These are phyloP conservation scores for Turritopsis dohrnii DNA, from an alignment of 30 jellyfish, hydroid and myxozoan genomes.

Conservation along the genomic window DNA sequence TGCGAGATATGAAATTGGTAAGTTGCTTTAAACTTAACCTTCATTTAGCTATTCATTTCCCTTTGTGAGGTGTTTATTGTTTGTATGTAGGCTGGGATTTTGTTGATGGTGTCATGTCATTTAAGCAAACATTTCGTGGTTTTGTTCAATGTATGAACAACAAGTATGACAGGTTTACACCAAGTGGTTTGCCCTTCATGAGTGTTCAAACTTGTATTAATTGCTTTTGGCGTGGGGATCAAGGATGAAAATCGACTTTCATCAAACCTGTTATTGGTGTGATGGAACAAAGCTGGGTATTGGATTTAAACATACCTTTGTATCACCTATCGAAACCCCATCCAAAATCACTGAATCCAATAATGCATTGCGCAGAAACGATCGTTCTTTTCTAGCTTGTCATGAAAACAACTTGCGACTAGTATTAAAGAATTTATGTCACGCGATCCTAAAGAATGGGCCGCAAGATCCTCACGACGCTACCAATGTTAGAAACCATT, in stretches of 20 bases:
- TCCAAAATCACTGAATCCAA: not conserved
- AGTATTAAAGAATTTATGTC: too few relatives aligned
- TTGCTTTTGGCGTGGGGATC: constrained; percentile 8
- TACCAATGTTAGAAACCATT: too few relatives aligned
- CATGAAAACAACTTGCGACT: too few relatives aligned
- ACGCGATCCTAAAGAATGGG: too few relatives aligned
- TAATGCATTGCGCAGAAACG: not conserved
- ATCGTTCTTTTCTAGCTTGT: constrained; percentile 3
- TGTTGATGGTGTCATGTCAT: constrained; percentile 7
- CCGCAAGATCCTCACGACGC: too few relatives aligned
- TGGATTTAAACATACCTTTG: constrained; percentile 12
- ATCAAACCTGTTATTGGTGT: not conserved
- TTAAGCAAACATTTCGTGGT: constrained; percentile 11
- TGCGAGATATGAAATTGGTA: not conserved
- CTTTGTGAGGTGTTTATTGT: too few relatives aligned
- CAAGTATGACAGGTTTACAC: not conserved
- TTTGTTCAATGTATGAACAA: not conserved
- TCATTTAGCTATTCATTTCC: too few relatives aligned
- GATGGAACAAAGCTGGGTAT: constrained; percentile 12
- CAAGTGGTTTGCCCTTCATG: constrained; percentile 13
- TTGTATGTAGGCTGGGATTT: constrained; percentile 19
- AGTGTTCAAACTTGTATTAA: not conserved
- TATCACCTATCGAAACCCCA: constrained; percentile 9
- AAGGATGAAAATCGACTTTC: too few relatives aligned
- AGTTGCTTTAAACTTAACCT: too few relatives aligned